Evolutionary conservation across 2,113 vertebrate genomes (phyloP), one percentile per base, ranked within the genome.

Genomic region (Pseudonaja textilis): DNA sequence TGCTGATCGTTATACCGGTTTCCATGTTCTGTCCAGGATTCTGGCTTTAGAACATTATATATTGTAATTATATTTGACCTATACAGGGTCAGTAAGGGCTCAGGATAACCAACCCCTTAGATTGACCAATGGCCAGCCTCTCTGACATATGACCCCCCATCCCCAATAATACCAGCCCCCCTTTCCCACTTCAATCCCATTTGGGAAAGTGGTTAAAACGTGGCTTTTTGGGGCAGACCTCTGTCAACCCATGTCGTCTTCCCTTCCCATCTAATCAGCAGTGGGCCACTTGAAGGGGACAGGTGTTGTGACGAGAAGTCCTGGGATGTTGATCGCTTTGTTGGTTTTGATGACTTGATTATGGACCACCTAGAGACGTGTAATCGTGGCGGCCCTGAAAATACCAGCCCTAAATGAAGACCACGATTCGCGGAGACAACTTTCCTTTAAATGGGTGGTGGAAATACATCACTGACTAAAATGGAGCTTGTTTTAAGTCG

Each of bases 401-500:
- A 64, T 14, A 69, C 61, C 1, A 12, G 11, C 4, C 4, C 2
- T 69, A n/a, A 69, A 69, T 12, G 29, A 69, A n/a, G 61, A 16
- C 10, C 11, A n/a, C 10, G 29, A 14, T n/a, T 69, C 3, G 42
- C 5, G 0, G 54, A 3, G 81, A 94, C 85, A n/a, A 91, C 94
- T 95, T 93, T 87, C 92, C 89, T 90, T 89, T 93, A 87, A 94
- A 92, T 57, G 92, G 96, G 95, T 93, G 95, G 91, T 94, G 92
- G 54, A 47, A 10, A 29, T 57, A 39, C 5, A 57, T 29, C 5
- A 56, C 95, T 74, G 92, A 96, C 89, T 94, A 93, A 96, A 94
- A 95, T 96, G 93, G 89, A 93, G 94, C 90, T 89, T 96, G 5
- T 4, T 59, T 95, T 93, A 94, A 96, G 93, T 95, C 95, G 94